phyloP scores from a whole-genome alignment of 2,888 invertebrate genomes.

The Pyrrhia umbra region DNA sequence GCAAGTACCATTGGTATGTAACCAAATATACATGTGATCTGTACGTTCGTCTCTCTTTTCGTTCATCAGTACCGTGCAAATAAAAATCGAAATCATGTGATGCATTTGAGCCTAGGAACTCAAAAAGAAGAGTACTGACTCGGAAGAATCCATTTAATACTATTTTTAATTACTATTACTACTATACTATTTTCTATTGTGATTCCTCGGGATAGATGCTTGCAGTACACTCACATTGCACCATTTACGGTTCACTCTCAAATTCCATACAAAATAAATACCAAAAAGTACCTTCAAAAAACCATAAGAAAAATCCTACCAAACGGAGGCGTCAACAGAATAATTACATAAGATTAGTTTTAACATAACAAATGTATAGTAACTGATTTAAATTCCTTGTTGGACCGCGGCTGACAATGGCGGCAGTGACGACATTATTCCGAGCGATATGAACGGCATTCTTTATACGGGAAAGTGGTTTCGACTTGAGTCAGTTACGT shows the following conservation, averaged over 20 bases:
- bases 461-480: conserved; percentile 62
- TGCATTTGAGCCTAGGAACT: no score
- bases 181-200: no score
- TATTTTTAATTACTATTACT: no score
- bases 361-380: conserved; percentile 54
- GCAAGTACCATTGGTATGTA: no score
- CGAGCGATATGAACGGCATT: conserved; percentile 59
- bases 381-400: conserved; percentile 65
- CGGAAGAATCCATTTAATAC: no score
- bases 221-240: background rate
- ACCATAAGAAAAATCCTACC: conserved; percentile 16
- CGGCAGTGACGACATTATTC: conserved; percentile 47
- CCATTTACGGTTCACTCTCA: background rate
- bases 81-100: no score
- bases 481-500: conserved; percentile 6
- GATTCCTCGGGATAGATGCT: no score
- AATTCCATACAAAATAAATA: background rate
- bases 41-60: no score
- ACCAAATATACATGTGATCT: no score
- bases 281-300: background rate
- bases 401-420: conserved; percentile 46
- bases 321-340: conserved; percentile 26
- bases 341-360: conserved; percentile 54
- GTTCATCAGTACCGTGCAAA: no score
- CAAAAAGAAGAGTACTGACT: no score